A percentile compares a stretch with the other conserved stretches of the same genome.
phyloP scores from a whole-genome alignment of 2,888 invertebrate species.

The Coenonympha glycerion region DNA sequence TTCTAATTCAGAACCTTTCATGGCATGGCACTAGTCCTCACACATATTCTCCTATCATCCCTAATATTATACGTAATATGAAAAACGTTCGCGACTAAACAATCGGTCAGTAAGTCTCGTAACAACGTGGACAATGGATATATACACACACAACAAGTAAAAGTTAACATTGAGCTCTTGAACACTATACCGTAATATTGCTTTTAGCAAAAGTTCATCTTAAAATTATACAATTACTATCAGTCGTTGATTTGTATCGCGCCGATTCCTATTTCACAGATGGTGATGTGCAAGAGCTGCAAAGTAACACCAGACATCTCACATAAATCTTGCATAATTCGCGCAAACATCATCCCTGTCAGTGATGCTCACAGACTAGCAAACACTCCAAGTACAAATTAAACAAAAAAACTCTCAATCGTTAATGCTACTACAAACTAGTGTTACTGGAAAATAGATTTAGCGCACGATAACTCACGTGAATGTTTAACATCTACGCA shows the following conservation, averaged over 20 bases:
- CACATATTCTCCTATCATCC: constrained; percentile 73
- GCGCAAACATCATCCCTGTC: constrained; percentile 73
- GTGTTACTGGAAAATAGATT: constrained; percentile 21
- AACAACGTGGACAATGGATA: constrained; percentile 37
- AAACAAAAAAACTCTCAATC: constrained; percentile 28
- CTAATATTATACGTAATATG: constrained; percentile 48
- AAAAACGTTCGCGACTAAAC: constrained; percentile 41
- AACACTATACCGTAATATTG: constrained; percentile 28
- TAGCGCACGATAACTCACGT: constrained; percentile 30
- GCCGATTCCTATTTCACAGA: constrained; percentile 7
- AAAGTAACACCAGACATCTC: constrained; percentile 42
- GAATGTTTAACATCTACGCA: constrained; percentile 32
- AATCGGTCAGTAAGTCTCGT: constrained; percentile 27
- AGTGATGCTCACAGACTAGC: constrained; percentile 75
- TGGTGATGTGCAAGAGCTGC: constrained; percentile 21
- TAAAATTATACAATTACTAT: constrained; percentile 14
- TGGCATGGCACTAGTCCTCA: constrained; percentile 75
- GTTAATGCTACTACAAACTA: constrained; percentile 18
- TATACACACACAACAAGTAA: constrained; percentile 33
- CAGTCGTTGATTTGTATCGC: constrained; percentile 11
- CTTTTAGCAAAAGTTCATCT: constrained; percentile 12
- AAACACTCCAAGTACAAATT: constrained; percentile 53
- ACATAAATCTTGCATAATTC: constrained; percentile 71
- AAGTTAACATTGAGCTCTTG: constrained; percentile 32
- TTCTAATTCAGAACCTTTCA: constrained; percentile 75